Percentiles rank a stretch among this genome's conserved stretches.
phyloP scores from a whole-genome alignment of 2,113 vertebrate species.

The Megalops atlanticus region DNA sequence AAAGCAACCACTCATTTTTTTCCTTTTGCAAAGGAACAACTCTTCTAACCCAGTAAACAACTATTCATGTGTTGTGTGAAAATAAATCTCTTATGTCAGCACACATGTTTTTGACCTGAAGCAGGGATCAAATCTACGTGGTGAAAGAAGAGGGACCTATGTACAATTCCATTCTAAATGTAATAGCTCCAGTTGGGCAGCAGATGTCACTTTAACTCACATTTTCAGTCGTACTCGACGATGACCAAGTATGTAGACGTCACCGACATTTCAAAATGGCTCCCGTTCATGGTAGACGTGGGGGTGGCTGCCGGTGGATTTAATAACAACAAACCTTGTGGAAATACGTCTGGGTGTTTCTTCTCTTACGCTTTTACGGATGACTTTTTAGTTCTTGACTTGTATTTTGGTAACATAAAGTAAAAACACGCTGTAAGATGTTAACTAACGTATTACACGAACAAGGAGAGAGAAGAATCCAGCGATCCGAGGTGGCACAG shows the following conservation, averaged over 20 bases:
- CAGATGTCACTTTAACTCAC: constrained; percentile 15
- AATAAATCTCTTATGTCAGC: too few relatives aligned
- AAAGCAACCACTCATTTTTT: too few relatives aligned
- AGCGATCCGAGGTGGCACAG: constrained; percentile 40
- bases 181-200: constrained; percentile 8
- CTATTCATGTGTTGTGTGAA: too few relatives aligned
- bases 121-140: too few relatives aligned
- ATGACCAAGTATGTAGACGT: constrained; percentile 34
- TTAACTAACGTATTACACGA: constrained; percentile 50
- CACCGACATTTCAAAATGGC: constrained; percentile 57
- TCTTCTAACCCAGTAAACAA: too few relatives aligned
- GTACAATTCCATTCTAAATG: not conserved
- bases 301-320: constrained; percentile 30
- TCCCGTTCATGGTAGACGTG: constrained; percentile 29
- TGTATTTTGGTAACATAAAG: constrained; percentile 10
- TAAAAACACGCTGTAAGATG: constrained; percentile 55
- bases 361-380: not conserved
- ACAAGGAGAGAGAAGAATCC: constrained; percentile 55
- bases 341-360: not conserved
- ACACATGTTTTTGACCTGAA: too few relatives aligned
- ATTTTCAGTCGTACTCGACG: not conserved
- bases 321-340: constrained; percentile 17
- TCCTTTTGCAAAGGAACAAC: too few relatives aligned
- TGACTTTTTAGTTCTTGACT: not conserved
- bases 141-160: too few relatives aligned